Base-by-base conservation (phyloP, 2,888 invertebrate genomes). In the Allolobophora icterica region DNA sequence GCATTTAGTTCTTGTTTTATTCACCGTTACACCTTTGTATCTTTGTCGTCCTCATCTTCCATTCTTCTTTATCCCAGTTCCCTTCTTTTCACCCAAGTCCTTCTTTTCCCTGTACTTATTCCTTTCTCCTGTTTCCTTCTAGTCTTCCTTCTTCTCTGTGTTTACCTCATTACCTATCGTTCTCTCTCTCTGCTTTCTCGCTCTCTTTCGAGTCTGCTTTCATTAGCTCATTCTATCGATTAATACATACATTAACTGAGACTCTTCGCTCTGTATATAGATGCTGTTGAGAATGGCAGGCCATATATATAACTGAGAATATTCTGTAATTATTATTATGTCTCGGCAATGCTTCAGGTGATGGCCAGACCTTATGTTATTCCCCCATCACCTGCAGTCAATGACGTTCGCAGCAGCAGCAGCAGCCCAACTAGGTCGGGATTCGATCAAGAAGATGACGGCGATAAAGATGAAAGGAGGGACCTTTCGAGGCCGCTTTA, bases 401-500 rank as follows among this genome's bases (percentile, higher is more conserved):
- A 71, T 71, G 71, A 71, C 71, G 71, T n/a, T n/a, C 71, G 71
- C 52, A 24, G 24, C 52, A 52, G 24, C 52, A 52, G 52, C 52
- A 52, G 52, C 52, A 52, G 21, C 52, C 71, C 71, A 8, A 71
- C 71, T 71, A 8, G 71, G 71, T 71, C 71, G 71, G 71, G 71
- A 71, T 71, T 71, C 71, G 30, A n/a, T 71, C 71, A 71, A 71
- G 71, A 71, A 71, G 71, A 71, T 11, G 87, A 87, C 35, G 87
- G 35, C 34, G 87, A 87, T 38, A 87, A 38, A 34, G 87, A 87
- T 38, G 87, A 87, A 87, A 87, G 87, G n/a, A 87, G 35, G 35
- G 87, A 34, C 87, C 35, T 5, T 13, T 38, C 38, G 87, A 87
- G n/a, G 35, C 87, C 87, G 87, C 87, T 87, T 38, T 87, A 87